Conservation (phyloP, 2,113 vertebrate species). For the Eurystomus gularis region DNA sequence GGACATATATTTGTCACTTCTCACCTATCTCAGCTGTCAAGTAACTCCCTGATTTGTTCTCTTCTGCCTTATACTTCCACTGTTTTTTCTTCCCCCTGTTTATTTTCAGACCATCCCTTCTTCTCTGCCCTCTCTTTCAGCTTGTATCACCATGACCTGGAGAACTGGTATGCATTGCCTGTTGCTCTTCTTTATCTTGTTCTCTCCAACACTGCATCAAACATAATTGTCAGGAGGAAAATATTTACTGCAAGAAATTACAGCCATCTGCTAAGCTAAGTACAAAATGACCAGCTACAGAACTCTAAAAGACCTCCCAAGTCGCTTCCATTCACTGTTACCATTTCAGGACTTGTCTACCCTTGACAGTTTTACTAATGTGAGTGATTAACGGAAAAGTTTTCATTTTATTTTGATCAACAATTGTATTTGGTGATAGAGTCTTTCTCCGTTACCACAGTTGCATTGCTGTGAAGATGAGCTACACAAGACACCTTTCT, state of each 20-base stretch:
- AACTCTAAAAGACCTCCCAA: neutral
- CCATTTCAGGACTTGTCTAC: neutral
- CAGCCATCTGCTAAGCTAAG: neutral
- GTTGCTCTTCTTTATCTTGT: neutral
- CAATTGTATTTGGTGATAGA: neutral
- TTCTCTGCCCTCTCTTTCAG: neutral
- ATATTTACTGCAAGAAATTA: neutral
- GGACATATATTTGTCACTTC: neutral
- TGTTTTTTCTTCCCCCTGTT: neutral
- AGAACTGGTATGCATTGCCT: rapidly evolving
- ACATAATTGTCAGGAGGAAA: neutral
- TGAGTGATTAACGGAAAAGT: neutral
- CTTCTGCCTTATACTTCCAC: neutral
- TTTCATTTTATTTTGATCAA: neutral
- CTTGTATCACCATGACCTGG: neutral
- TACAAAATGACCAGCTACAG: neutral
- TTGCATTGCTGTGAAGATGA: neutral
- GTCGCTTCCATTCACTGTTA: neutral
- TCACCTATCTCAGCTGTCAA: neutral
- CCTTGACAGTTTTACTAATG: neutral
- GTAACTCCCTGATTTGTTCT: neutral
- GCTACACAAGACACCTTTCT: neutral
- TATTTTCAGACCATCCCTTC: neutral
- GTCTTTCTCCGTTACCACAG: neutral
- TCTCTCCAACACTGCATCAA: neutral